Percentiles rank a stretch among this genome's conserved stretches.
Evolutionary conservation across 2,113 vertebrate genomes (phyloP).

Genomic region (Cavia porcellus): DNA sequence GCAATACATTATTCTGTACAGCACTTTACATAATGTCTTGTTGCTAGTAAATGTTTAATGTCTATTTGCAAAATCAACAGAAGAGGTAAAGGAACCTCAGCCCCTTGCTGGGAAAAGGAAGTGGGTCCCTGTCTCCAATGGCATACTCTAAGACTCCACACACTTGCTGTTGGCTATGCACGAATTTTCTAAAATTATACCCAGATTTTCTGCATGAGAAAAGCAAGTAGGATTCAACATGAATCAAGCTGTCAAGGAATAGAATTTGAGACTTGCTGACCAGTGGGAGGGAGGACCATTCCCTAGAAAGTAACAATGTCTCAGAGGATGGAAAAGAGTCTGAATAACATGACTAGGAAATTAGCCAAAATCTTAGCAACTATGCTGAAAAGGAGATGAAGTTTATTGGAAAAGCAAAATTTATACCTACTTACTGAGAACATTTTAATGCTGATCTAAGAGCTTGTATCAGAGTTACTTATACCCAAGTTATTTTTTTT

Average conservation of each 20-base stretch:
- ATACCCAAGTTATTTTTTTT: not conserved
- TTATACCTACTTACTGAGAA: not conserved
- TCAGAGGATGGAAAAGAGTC: not conserved
- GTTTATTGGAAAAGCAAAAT: not conserved
- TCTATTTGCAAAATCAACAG: not conserved
- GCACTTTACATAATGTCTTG: not conserved
- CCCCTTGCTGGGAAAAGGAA: not conserved
- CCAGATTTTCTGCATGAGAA: not conserved
- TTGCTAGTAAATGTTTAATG: not conserved
- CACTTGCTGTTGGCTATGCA: rapidly evolving
- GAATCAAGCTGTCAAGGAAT: not conserved
- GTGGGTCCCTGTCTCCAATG: not conserved
- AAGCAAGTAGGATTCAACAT: not conserved
- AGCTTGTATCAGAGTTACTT: not conserved
- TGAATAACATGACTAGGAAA: not conserved
- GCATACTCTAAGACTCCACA: not conserved
- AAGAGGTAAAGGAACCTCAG: not conserved
- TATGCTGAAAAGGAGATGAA: not conserved
- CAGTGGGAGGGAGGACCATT: not conserved
- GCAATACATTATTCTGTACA: not conserved
- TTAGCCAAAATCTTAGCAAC: not conserved
- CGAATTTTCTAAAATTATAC: not conserved
- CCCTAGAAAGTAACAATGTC: not conserved
- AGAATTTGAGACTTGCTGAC: not conserved
- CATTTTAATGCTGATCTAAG: not conserved